A percentile compares a stretch with the other conserved stretches of the same genome.
These are phyloP conservation scores for Gambusia affinis DNA, from an alignment of 2,113 vertebrate species.

Conservation along the genomic window DNA sequence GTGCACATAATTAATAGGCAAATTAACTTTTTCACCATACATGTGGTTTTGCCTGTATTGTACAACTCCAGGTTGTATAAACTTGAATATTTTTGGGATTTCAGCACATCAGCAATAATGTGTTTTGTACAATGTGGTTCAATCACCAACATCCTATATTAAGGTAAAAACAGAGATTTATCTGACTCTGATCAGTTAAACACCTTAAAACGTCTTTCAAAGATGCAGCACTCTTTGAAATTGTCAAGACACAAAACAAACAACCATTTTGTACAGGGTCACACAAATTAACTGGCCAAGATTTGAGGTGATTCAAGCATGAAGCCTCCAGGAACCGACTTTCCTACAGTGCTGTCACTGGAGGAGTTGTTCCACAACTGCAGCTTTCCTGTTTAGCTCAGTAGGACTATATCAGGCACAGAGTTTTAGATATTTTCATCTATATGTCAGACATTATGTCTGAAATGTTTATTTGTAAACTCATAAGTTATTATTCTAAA, in stretches of 20 bases:
- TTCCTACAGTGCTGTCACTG: neutral
- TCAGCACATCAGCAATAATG: neutral
- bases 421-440: neutral
- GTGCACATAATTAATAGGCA: neutral
- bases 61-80: neutral
- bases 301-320: neutral
- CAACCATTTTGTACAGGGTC: neutral
- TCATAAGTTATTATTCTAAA: neutral
- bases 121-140: neutral
- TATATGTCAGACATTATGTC: neutral
- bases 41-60: neutral
- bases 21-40: neutral
- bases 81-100: neutral
- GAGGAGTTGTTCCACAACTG: neutral
- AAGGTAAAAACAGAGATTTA: neutral
- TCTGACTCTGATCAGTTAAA: too few species aligned
- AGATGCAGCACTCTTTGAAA: neutral
- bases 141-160: neutral
- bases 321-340: neutral
- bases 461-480: neutral
- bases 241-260: neutral
- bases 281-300: neutral
- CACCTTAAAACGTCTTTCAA: too few species aligned
- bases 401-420: neutral
- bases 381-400: too few species aligned